phyloP scores from a whole-genome alignment of 2,113 vertebrate genomes.

The Andinoacara biseriatus region DNA sequence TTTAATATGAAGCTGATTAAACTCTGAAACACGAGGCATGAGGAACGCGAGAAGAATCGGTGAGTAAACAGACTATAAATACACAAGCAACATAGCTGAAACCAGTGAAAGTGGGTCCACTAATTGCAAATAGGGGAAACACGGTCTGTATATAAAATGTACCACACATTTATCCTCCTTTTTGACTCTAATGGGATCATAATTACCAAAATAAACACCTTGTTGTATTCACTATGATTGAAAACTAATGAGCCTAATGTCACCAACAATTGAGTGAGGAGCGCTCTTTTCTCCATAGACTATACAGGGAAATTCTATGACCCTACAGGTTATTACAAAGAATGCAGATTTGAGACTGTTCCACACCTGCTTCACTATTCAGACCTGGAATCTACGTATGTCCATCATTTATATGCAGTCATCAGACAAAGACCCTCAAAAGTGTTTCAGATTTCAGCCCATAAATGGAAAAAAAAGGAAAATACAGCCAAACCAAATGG shows the following conservation, averaged over 20 bases:
- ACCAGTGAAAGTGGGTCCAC: neutral
- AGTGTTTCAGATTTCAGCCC: neutral
- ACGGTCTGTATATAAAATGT: neutral
- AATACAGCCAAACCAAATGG: neutral
- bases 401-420: neutral
- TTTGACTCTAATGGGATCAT: neutral
- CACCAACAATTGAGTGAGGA: neutral
- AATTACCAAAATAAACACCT: neutral
- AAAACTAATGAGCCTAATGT: neutral
- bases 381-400: neutral
- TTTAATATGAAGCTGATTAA: slow-evolving; percentile 1
- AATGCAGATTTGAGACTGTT: too few species aligned
- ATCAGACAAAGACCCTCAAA: neutral
- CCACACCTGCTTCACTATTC: neutral
- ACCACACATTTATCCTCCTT: neutral
- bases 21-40: neutral
- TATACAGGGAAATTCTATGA: neutral
- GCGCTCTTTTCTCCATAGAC: neutral
- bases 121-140: neutral
- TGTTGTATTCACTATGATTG: neutral
- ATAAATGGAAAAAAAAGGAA: neutral
- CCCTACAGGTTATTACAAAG: too few species aligned
- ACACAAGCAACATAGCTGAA: neutral
- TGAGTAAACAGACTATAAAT: slow-evolving; percentile 1
- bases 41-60: neutral